Base-by-base conservation (phyloP, 2,888 invertebrate genomes). In the Shargacucullia verbasci region DNA sequence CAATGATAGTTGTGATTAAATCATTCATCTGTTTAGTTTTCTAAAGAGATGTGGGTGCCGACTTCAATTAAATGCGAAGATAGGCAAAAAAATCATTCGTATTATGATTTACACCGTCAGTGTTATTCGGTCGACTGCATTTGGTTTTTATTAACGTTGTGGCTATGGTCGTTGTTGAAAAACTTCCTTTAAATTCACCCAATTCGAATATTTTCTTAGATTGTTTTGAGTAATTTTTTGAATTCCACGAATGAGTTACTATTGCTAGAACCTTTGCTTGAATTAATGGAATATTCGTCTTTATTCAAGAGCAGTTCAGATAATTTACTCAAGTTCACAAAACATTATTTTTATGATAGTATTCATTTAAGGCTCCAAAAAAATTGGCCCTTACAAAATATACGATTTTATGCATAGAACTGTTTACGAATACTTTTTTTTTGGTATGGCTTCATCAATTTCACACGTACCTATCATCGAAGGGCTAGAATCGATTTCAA, bases 401-500 rank as follows among this genome's bases (percentile, higher is more conserved):
- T 11, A 40, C 43, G 44, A 33, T 47, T n/a, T 0, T 9, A 13
- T 40, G 33, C 27, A 49, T 66, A 62, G 70, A 61, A 71, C 56
- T 76, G 68, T 71, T 75, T 48, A 59, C 68, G 73, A 63, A 65
- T 69, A 76, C 60, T 71, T 72, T 54, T 54, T 70, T 77, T 77
- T 75, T 78, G 64, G 67, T 73, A 76, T 79, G 70, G 64, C 64
- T 29, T 71, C 73, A 58, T 70, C 82, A 83, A 81, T 85, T 86
- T 85, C 80, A 82, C 81, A 81, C 81, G 75, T 82, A 81, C 81
- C 75, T 82, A 73, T 76, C 79, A 67, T 79, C 60, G 79, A 86
- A 86, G 86, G 86, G 84, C 81, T 82, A 79, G 83, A 86, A 85
- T 88, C 84, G 78, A 85, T 91, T 91, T 91, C 89, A 90, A 91